A percentile compares a stretch with the other conserved stretches of the same genome.
These are phyloP conservation scores for Leptocoma aspasia DNA, from an alignment of 2,113 vertebrate species.

Conservation along the genomic window DNA sequence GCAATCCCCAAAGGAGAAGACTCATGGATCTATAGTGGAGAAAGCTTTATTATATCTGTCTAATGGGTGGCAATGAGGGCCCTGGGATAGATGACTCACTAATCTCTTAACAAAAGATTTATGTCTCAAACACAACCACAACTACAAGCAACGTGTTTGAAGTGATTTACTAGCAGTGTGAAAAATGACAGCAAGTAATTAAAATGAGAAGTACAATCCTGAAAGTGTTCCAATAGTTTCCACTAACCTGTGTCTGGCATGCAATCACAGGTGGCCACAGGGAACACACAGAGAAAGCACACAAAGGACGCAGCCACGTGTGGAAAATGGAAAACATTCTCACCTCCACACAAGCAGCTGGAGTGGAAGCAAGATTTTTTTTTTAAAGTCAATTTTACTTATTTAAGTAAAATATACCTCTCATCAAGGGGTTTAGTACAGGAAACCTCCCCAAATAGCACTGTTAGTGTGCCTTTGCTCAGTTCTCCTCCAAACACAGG, in stretches of 20 bases:
- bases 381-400: no score
- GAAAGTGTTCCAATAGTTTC: background rate
- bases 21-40: background rate
- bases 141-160: background rate
- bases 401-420: background rate
- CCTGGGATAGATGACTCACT: background rate
- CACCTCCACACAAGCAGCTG: background rate
- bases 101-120: background rate
- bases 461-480: background rate
- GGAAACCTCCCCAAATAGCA: background rate
- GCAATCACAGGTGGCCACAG: background rate
- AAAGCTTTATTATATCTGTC: background rate
- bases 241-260: background rate
- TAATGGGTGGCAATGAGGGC: background rate
- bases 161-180: background rate
- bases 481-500: background rate
- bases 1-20: background rate
- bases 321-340: background rate
- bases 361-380: background rate
- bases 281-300: rapidly evolving
- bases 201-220: background rate
- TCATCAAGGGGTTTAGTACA: background rate
- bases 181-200: background rate
- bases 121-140: background rate
- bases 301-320: background rate